Percentiles rank a stretch among this genome's conserved stretches.
These are phyloP conservation scores for Mycteria americana DNA, from an alignment of 2,797 vertebrate species.

Conservation along the genomic window DNA sequence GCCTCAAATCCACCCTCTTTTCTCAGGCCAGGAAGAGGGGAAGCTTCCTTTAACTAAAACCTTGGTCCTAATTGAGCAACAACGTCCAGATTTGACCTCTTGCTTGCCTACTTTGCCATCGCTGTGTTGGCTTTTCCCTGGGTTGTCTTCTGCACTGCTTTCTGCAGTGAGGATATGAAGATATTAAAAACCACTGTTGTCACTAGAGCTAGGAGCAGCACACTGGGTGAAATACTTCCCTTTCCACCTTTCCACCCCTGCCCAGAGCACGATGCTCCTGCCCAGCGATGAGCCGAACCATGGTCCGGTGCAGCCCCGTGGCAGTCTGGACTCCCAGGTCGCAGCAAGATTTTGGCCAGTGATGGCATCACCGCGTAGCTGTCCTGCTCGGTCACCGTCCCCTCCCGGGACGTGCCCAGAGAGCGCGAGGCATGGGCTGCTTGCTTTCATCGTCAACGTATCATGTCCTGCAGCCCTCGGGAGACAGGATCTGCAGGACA, in stretches of 20 bases:
- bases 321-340: neutral
- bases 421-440: neutral
- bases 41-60: neutral
- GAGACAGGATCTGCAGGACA: neutral
- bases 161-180: neutral
- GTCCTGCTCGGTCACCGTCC: fast-evolving
- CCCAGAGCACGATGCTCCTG: neutral
- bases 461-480: neutral
- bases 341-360: neutral
- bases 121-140: neutral
- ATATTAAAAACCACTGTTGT: neutral
- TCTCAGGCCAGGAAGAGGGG: neutral
- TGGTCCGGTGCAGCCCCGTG: fast-evolving
- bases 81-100: neutral
- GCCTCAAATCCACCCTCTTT: neutral
- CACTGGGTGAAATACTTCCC: neutral
- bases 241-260: neutral
- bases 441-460: neutral
- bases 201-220: neutral
- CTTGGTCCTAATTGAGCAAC: neutral
- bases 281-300: neutral
- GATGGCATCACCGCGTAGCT: neutral
- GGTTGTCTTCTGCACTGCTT: neutral
- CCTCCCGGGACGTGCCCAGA: neutral
- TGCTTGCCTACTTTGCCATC: neutral